phyloP scores from a whole-genome alignment of 2,888 invertebrate species.

The Bugula neritina region DNA sequence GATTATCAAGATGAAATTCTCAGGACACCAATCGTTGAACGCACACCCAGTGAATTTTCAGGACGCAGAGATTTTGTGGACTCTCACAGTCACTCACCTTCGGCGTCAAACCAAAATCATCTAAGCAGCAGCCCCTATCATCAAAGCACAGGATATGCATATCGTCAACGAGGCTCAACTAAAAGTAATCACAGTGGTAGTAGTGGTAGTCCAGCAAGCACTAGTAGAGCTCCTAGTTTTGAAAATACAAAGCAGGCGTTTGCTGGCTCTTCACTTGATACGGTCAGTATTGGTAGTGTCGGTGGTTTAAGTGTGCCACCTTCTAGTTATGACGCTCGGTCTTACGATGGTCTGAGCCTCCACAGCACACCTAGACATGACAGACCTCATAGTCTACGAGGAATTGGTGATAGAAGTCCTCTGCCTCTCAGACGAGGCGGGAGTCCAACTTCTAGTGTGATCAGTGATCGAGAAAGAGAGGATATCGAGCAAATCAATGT shows the following conservation, averaged over 20 bases:
- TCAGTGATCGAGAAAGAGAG: slow-evolving; percentile 37
- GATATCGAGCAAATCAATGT: slow-evolving; percentile 80
- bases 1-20: not conserved
- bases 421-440: not conserved
- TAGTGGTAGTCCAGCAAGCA: slow-evolving; percentile 68
- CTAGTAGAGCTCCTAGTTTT: slow-evolving; percentile 49
- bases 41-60: not conserved
- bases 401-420: not conserved
- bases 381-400: not conserved
- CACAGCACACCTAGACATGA: not conserved
- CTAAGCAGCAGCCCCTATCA: not conserved
- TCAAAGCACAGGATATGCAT: not conserved
- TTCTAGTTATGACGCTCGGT: not conserved
- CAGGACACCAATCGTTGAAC: not conserved
- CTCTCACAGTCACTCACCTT: too few species aligned
- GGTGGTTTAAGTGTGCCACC: slow-evolving; percentile 25
- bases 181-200: slow-evolving; percentile 40
- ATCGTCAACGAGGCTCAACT: not conserved
- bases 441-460: slow-evolving; percentile 25
- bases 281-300: slow-evolving; percentile 30
- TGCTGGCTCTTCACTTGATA: slow-evolving; percentile 32
- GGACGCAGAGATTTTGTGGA: not conserved
- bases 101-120: not conserved
- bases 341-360: slow-evolving; percentile 14
- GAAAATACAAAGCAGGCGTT: slow-evolving; percentile 34